phyloP scores from a whole-genome alignment of 1,140 invertebrate genomes.

The Drosophila nebulosa region DNA sequence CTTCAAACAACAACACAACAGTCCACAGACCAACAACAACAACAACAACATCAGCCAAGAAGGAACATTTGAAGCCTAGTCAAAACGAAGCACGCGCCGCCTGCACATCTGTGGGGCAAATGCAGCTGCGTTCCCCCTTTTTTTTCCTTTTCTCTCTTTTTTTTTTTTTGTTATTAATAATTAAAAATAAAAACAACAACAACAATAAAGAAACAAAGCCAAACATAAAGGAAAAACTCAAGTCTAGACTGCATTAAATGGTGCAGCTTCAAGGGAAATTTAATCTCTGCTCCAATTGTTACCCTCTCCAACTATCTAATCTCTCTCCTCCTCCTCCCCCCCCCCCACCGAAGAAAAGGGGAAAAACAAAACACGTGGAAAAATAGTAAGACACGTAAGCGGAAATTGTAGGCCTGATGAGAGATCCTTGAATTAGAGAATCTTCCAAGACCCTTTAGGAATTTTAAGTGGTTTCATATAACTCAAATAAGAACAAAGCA shows the following conservation, averaged over 20 bases:
- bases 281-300: slow-evolving; percentile 74
- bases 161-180: slow-evolving; percentile 61
- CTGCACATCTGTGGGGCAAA: slow-evolving; percentile 52
- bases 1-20: slow-evolving; percentile 38
- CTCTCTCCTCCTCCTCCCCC: too few relatives aligned
- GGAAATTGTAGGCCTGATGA: slow-evolving; percentile 51
- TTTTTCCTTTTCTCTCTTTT: slow-evolving; percentile 11
- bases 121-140: slow-evolving; percentile 39
- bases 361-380: neutral
- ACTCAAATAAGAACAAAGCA: too few relatives aligned
- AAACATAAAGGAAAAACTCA: slow-evolving; percentile 43
- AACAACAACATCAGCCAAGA: slow-evolving; percentile 14
- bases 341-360: too few relatives aligned
- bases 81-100: slow-evolving; percentile 51
- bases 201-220: slow-evolving; percentile 44
- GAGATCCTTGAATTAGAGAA: slow-evolving; percentile 52
- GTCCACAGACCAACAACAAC: slow-evolving; percentile 8
- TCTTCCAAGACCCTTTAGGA: slow-evolving; percentile 20
- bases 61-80: slow-evolving; percentile 59
- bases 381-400: slow-evolving; percentile 29
- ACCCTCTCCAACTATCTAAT: slow-evolving; percentile 20
- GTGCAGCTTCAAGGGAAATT: slow-evolving; percentile 61
- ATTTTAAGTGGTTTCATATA: slow-evolving; percentile 34
- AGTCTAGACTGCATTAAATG: slow-evolving; percentile 73
- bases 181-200: slow-evolving; percentile 29